Conservation (phyloP, 2,113 vertebrate species). For the Xenopus tropicalis region DNA sequence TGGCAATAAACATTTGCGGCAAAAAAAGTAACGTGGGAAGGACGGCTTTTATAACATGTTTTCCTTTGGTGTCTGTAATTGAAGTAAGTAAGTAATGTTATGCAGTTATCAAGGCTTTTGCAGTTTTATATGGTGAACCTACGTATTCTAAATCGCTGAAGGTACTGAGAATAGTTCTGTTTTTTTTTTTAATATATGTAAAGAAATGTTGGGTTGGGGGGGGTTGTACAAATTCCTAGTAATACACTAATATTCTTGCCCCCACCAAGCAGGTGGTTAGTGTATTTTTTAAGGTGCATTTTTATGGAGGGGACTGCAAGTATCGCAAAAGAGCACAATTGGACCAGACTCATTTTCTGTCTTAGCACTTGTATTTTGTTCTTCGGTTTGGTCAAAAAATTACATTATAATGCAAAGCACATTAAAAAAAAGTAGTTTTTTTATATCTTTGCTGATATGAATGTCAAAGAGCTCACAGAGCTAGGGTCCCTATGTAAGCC, state of each 20-base stretch:
- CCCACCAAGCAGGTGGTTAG: background rate
- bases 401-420: background rate
- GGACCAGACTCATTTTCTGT: background rate
- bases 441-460: background rate
- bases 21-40: slow-evolving; percentile 61
- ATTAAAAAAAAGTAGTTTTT: background rate
- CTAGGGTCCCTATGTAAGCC: too few relatives aligned
- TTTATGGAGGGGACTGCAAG: background rate
- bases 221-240: background rate
- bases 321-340: background rate
- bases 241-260: background rate
- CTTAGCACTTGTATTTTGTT: slow-evolving; percentile 1
- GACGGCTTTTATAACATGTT: slow-evolving; percentile 2
- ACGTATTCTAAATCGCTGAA: slow-evolving; percentile 3
- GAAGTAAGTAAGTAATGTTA: slow-evolving; percentile 50
- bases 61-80: slow-evolving; percentile 35
- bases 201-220: background rate
- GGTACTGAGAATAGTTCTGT: background rate
- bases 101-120: slow-evolving; percentile 34
- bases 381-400: background rate
- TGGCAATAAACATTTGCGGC: slow-evolving; percentile 65
- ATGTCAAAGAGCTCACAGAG: background rate
- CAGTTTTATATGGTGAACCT: slow-evolving; percentile 38
- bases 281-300: background rate
- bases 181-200: background rate